phyloP scores from a whole-genome alignment of 2,888 invertebrate species.

The Xestia xanthographa region DNA sequence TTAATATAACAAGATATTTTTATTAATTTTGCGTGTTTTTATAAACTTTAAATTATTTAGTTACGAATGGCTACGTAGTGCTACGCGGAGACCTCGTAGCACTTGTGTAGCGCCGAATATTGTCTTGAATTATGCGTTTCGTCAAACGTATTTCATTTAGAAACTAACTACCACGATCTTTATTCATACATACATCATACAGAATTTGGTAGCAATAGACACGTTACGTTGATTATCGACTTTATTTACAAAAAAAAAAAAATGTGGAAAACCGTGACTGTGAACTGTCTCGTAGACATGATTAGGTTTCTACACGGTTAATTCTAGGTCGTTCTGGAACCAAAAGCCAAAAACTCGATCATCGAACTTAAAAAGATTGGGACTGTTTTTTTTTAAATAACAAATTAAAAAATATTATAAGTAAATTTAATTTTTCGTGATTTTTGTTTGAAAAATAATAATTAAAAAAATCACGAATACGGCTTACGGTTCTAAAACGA shows the following conservation, averaged over 20 bases:
- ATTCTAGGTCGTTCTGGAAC: no score
- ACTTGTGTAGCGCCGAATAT: constrained; percentile 27
- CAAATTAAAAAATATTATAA: no score
- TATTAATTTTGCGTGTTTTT: background rate
- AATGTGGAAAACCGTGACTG: constrained; percentile 1
- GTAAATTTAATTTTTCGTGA: no score
- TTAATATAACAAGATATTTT: background rate
- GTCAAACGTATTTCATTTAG: background rate
- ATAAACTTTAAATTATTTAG: constrained; percentile 4
- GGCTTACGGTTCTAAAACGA: no score
- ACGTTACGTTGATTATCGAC: background rate
- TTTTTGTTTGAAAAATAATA: no score
- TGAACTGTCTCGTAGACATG: constrained; percentile 50
- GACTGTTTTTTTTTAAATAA: no score
- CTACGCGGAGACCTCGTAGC: constrained; percentile 38
- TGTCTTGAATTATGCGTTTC: background rate
- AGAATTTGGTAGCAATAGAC: background rate
- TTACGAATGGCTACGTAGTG: constrained; percentile 24
- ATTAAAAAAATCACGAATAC: no score
- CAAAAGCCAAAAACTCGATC: no score
- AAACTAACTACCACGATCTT: background rate
- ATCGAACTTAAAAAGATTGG: no score
- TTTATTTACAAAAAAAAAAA: background rate
- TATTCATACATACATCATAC: background rate
- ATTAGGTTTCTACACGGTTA: constrained; percentile 47